A percentile compares a stretch with the other conserved stretches of the same genome.
These are phyloP conservation scores for Brachyhypopomus gauderio DNA, from an alignment of 2,113 vertebrate species.

Conservation along the genomic window DNA sequence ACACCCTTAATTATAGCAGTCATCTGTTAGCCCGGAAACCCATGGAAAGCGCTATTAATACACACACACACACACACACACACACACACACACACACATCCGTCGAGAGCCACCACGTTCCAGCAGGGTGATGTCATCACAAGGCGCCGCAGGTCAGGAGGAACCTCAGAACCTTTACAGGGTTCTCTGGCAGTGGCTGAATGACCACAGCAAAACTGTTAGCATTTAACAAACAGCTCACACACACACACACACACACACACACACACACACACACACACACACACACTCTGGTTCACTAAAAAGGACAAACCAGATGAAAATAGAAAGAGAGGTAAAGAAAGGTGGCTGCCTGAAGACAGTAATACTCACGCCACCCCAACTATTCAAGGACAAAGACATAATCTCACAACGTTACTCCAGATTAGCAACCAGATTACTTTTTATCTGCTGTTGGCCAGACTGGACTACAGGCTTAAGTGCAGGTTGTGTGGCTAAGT, in stretches of 20 bases:
- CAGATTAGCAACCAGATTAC: no score
- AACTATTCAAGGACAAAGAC: no score
- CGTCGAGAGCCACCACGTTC: slow-evolving; percentile 6
- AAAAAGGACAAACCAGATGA: neutral
- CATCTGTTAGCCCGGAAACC: neutral
- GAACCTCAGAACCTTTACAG: neutral
- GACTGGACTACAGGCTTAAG: no score
- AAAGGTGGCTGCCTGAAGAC: no score
- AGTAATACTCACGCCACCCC: no score
- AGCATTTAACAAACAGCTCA: neutral
- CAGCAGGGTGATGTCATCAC: slow-evolving; percentile 13
- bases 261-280: neutral
- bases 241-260: neutral
- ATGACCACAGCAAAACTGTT: neutral
- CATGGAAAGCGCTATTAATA: neutral
- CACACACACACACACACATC: neutral
- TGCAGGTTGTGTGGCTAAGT: no score
- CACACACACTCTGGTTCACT: neutral
- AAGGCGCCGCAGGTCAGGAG: neutral
- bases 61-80: slow-evolving; percentile 23
- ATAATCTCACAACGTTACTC: no score
- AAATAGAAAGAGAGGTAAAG: no score
- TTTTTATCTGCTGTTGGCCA: no score
- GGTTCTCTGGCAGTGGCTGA: neutral
- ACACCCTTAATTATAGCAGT: neutral